Evolutionary conservation across 2,797 vertebrate species (phyloP).

Genomic region (Coendou prehensilis): DNA sequence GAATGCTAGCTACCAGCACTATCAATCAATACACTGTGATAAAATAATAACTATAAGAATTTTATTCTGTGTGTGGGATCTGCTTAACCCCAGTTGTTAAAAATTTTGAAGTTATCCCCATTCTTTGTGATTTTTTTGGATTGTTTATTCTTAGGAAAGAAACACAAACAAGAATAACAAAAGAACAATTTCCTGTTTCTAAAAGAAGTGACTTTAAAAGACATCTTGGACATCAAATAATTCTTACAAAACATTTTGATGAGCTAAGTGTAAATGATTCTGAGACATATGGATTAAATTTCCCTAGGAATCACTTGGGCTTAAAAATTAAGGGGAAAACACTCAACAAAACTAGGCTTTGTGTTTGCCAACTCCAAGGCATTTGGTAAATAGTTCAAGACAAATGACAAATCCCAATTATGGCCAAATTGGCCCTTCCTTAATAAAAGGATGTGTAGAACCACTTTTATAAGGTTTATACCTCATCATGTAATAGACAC

Average conservation of each 20-base stretch:
- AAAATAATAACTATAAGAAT: slow-evolving; percentile 27
- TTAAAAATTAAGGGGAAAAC: slow-evolving; percentile 75
- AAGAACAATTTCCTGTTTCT: slow-evolving; percentile 74
- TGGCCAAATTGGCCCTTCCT: neutral
- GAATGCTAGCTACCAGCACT: neutral
- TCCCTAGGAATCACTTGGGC: slow-evolving; percentile 67
- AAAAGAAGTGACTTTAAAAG: slow-evolving; percentile 75
- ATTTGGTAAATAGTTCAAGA: slow-evolving; percentile 73
- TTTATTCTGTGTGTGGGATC: neutral
- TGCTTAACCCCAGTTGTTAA: neutral
- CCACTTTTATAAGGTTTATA: neutral
- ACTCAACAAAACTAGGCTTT: slow-evolving; percentile 61
- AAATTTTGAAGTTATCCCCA: slow-evolving; percentile 20
- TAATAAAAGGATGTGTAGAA: slow-evolving; percentile 48
- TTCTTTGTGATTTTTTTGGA: neutral
- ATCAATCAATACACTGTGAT: neutral
- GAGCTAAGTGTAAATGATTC: slow-evolving; percentile 79
- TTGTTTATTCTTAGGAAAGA: slow-evolving; percentile 72
- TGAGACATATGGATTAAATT: slow-evolving; percentile 82
- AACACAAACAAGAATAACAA: slow-evolving; percentile 60
- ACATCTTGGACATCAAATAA: slow-evolving; percentile 79
- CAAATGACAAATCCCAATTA: slow-evolving; percentile 65
- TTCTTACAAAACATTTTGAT: slow-evolving; percentile 83
- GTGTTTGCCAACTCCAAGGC: slow-evolving; percentile 57
- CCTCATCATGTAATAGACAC: neutral